phyloP scores from a whole-genome alignment of 1,140 invertebrate species.

The Sitophilus oryzae region DNA sequence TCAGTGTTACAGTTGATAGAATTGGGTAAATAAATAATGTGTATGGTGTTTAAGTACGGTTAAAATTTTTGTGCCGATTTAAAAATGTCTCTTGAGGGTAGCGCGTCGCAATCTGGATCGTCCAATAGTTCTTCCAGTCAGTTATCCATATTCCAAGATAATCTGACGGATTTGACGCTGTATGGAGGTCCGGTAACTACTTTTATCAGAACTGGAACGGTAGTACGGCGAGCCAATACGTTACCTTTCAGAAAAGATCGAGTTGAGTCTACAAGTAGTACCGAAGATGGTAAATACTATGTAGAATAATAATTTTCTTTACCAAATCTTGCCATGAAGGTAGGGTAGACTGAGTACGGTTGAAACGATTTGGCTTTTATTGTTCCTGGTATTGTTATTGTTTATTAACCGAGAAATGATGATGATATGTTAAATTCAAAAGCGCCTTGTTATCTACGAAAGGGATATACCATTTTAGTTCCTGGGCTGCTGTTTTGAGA shows the following conservation, averaged over 20 bases:
- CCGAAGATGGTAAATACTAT: slow-evolving; percentile 17
- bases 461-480: too few species aligned
- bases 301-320: not conserved
- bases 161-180: slow-evolving; percentile 27
- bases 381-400: too few species aligned
- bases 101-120: slow-evolving; percentile 34
- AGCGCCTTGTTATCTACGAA: too few species aligned
- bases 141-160: slow-evolving; percentile 28
- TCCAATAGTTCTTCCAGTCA: slow-evolving; percentile 36
- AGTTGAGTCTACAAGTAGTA: slow-evolving; percentile 19
- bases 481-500: too few species aligned
- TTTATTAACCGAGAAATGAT: too few species aligned
- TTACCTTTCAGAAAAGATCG: slow-evolving; percentile 22
- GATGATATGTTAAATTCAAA: too few species aligned
- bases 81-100: slow-evolving; percentile 30
- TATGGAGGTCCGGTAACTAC: slow-evolving; percentile 26
- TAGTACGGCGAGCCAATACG: slow-evolving; percentile 27
- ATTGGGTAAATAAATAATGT: too few species aligned
- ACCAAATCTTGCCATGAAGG: not conserved
- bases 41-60: too few species aligned
- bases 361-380: too few species aligned
- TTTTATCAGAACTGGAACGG: slow-evolving; percentile 35
- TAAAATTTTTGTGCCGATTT: too few species aligned
- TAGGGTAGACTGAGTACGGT: too few species aligned
- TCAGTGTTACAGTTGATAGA: too few species aligned